Conservation (phyloP, 35 echinoderm and acorn worm genomes). For the Lytechinus pictus region DNA sequence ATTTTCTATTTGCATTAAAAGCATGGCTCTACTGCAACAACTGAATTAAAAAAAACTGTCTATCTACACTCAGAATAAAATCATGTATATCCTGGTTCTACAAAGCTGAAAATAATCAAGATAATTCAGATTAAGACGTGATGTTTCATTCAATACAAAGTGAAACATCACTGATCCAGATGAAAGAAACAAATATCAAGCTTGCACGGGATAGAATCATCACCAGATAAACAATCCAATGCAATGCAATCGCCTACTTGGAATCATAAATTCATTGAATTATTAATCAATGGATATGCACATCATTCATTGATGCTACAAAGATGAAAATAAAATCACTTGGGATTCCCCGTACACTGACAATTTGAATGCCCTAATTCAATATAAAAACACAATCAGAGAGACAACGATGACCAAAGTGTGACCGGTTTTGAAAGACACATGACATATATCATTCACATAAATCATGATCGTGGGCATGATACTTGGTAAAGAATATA, state of each 20-base stretch:
- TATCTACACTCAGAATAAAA: no score
- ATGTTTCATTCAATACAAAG: not conserved
- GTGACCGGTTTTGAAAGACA: not conserved
- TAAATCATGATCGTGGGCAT: not conserved
- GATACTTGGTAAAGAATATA: not conserved
- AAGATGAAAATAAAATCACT: not conserved
- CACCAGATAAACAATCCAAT: not conserved
- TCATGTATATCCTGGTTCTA: no score
- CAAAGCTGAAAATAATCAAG: no score
- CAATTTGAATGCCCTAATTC: not conserved
- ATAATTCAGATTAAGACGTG: no score
- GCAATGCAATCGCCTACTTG: not conserved
- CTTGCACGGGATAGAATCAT: not conserved
- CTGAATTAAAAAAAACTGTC: no score
- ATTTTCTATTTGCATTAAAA: no score
- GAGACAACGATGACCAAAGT: not conserved
- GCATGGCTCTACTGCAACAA: no score
- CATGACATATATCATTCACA: not conserved
- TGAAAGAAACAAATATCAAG: not conserved
- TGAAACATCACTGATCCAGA: not conserved
- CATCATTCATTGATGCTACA: not conserved
- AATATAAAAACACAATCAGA: not conserved
- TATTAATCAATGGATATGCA: not conserved
- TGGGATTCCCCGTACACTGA: not conserved
- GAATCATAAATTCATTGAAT: not conserved